Base-by-base conservation (phyloP, 2,797 vertebrate species). In the Antrozous pallidus region DNA sequence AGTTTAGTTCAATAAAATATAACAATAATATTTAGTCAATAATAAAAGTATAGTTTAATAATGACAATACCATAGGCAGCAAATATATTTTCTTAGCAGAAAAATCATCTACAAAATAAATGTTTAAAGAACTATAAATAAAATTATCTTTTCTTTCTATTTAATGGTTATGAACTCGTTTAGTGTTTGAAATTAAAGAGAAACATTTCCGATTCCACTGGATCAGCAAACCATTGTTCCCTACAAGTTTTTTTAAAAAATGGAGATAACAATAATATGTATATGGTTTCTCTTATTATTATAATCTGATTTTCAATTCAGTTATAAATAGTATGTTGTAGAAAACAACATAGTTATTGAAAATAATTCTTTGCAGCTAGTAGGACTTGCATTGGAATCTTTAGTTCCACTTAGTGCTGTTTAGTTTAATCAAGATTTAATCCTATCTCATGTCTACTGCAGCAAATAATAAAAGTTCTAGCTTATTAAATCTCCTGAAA, bases 291-390 rank as follows among this genome's bases (percentile, higher is more conserved):
- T 85, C n/a, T 56, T 81, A 82, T 38, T 75, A 71, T 75, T 81
- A 91, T 14, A 80, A 36, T 88, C 13, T 88, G 31, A 78, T 81
- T 91, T 91, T 85, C 38, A 91, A 28, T 65, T 93, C 18, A 73
- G 11, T 38, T 3, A 42, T 74, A 88, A 74, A 38, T 65, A 63
- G 22, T 0, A 1, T 73, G 10, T 45, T 83, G 9, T 61, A 74
- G 22, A 49, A 96, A 88, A 79, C 14, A 80, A 20, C 38, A 6
- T 31, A 2, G 13, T 47, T 8, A 10, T 14, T 84, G 33, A 75
- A 96, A 88, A 75, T 26, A 67, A 90, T 47, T 90, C 24, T 69
- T 83, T 74, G 36, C 31, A 73, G 42, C 33, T 36, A 61, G 13
- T 42, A 74, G 54, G 5, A 67, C n/a, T 79, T 63, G 4, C 8